A percentile compares a stretch with the other conserved stretches of the same genome.
Evolutionary conservation across 2,113 vertebrate species (phyloP).

Genomic region (Zosterops hypoxanthus): DNA sequence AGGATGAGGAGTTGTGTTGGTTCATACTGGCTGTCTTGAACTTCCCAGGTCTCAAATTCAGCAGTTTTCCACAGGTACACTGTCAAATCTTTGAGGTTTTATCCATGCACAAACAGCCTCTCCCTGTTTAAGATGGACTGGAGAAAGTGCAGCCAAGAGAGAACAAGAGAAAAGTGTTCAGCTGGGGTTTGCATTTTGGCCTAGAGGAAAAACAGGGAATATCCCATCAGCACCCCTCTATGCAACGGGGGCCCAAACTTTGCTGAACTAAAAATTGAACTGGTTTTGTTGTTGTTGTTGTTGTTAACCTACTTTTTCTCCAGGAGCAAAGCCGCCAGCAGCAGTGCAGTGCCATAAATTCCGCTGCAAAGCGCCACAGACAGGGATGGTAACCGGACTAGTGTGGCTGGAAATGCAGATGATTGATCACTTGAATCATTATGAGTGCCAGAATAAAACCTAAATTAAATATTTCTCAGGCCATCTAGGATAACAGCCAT

Average conservation of each 20-base stretch:
- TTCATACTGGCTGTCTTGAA: not conserved
- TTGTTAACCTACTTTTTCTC: not conserved
- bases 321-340: not conserved
- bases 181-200: not conserved
- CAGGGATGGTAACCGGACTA: not conserved
- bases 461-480: not conserved
- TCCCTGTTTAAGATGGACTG: not conserved
- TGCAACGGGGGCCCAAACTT: accelerated
- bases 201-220: accelerated
- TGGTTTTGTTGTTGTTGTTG: not conserved
- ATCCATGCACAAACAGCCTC: not conserved
- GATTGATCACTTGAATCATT: not conserved
- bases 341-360: not conserved
- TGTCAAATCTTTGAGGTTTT: not conserved
- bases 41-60: not conserved
- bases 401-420: not conserved
- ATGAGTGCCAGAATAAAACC: not conserved
- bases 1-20: not conserved
- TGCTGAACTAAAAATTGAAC: not conserved
- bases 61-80: not conserved
- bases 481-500: not conserved
- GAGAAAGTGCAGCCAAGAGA: not conserved
- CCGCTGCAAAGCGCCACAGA: not conserved
- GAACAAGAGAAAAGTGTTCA: not conserved
- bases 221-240: not conserved